phyloP scores from a whole-genome alignment of 2,888 invertebrate genomes.

The Alitta virens region DNA sequence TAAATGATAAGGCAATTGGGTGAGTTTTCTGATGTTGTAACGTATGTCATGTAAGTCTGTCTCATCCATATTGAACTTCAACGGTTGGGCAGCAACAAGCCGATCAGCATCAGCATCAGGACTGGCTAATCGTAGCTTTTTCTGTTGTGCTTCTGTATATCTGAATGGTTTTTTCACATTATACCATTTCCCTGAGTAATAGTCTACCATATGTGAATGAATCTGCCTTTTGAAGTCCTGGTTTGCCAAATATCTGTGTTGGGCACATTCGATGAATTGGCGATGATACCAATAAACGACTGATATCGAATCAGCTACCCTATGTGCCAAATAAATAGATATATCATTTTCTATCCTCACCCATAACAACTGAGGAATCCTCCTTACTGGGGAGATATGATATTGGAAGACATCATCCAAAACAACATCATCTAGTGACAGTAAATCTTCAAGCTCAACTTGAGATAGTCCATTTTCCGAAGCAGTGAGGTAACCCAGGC shows the following conservation, averaged over 20 bases:
- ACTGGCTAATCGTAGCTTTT: conserved; percentile 28
- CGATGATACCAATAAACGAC: conserved; percentile 27
- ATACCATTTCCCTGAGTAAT: conserved; percentile 42
- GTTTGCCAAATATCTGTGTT: conserved; percentile 7
- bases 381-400: conserved; percentile 22
- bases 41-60: background rate
- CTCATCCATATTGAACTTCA: conserved; percentile 28
- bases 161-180: conserved; percentile 35
- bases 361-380: conserved; percentile 23
- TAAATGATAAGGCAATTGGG: conserved; percentile 40
- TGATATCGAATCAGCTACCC: conserved; percentile 22
- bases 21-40: conserved; percentile 41
- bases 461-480: conserved; percentile 41
- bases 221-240: conserved; percentile 11
- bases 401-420: conserved; percentile 36
- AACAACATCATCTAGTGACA: conserved; percentile 44
- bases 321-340: conserved; percentile 24
- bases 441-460: conserved; percentile 43
- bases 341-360: conserved; percentile 22
- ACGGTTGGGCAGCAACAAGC: conserved; percentile 39
- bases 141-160: conserved; percentile 29
- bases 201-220: conserved; percentile 40
- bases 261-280: conserved; percentile 24
- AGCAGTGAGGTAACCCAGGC: conserved; percentile 41
- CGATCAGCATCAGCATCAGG: conserved; percentile 34